Percentiles rank a stretch among this genome's conserved stretches.
Evolutionary conservation across 2,797 vertebrate genomes (phyloP).

Genomic region (Champsocephalus gunnari): DNA sequence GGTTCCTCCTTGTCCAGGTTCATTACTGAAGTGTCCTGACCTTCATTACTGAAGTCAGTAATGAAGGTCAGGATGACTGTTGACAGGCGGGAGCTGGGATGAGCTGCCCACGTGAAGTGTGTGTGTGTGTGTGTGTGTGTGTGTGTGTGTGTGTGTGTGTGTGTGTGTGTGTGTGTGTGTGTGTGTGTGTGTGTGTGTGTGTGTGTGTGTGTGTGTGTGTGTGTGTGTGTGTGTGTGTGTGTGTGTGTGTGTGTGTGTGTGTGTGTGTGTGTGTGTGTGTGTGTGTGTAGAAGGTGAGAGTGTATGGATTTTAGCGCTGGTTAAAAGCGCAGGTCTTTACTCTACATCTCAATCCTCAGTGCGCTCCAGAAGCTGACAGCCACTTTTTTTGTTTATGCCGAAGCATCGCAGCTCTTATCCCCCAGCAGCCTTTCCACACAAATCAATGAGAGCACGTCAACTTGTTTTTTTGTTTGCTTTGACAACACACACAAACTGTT

Average conservation of each 20-base stretch:
- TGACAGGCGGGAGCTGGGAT: slow-evolving; percentile 48
- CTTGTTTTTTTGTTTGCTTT: slow-evolving; percentile 65
- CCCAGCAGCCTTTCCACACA: slow-evolving; percentile 66
- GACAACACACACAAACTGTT: slow-evolving; percentile 38
- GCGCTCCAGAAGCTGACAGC: slow-evolving; percentile 40
- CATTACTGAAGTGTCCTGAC: too few relatives aligned
- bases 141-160: too few relatives aligned
- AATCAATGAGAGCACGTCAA: slow-evolving; percentile 75
- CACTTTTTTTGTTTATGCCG: slow-evolving; percentile 63
- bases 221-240: too few relatives aligned
- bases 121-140: not conserved
- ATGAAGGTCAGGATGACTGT: slow-evolving; percentile 38
- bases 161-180: not conserved
- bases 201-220: slow-evolving; percentile 5
- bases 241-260: too few relatives aligned
- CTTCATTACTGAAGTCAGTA: too few relatives aligned
- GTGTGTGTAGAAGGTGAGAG: slow-evolving; percentile 16
- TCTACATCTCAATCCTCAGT: slow-evolving; percentile 55
- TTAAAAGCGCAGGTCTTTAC: slow-evolving; percentile 53
- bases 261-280: slow-evolving; percentile 6
- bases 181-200: not conserved
- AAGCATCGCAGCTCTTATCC: slow-evolving; percentile 59
- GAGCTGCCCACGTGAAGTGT: slow-evolving; percentile 29
- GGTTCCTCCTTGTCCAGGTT: too few relatives aligned
- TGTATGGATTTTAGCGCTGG: slow-evolving; percentile 60